phyloP scores from a whole-genome alignment of 1,140 invertebrate genomes.

The Sinonovacula constricta region DNA sequence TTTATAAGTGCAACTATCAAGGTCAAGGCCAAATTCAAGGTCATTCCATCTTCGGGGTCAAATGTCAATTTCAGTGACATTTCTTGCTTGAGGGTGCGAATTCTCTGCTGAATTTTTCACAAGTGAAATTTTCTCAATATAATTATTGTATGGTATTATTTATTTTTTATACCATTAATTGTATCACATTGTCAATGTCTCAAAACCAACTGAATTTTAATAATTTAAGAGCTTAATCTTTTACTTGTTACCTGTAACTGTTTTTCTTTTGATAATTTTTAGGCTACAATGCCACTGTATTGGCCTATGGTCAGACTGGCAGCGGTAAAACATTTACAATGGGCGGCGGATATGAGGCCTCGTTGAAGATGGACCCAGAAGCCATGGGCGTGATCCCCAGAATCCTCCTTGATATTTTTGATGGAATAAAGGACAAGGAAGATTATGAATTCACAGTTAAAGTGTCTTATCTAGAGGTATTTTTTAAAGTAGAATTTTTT shows the following conservation, averaged over 20 bases:
- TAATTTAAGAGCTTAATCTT: not conserved
- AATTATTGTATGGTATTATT: no score
- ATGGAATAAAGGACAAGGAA: slow-evolving; percentile 84
- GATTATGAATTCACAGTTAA: slow-evolving; percentile 85
- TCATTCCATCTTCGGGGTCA: no score
- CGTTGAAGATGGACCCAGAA: slow-evolving; percentile 80
- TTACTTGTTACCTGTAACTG: not conserved
- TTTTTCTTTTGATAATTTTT: slow-evolving; percentile 39
- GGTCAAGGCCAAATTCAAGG: no score
- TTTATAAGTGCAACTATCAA: no score
- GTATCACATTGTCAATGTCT: no score
- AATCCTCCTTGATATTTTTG: slow-evolving; percentile 90
- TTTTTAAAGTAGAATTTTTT: slow-evolving; percentile 19
- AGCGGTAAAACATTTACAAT: slow-evolving; percentile 96
- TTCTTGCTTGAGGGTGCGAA: no score
- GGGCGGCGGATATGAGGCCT: slow-evolving; percentile 84
- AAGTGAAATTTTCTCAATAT: no score
- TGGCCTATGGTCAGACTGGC: slow-evolving; percentile 95
- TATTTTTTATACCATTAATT: no score
- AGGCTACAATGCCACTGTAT: slow-evolving; percentile 78
- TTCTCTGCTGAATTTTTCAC: no score
- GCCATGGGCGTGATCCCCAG: slow-evolving; percentile 89
- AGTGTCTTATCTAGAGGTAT: slow-evolving; percentile 83
- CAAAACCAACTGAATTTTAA: no score
- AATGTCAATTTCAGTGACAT: no score